Evolutionary conservation across 2,113 vertebrate genomes (phyloP).

Genomic region (Xiphophorus hellerii): DNA sequence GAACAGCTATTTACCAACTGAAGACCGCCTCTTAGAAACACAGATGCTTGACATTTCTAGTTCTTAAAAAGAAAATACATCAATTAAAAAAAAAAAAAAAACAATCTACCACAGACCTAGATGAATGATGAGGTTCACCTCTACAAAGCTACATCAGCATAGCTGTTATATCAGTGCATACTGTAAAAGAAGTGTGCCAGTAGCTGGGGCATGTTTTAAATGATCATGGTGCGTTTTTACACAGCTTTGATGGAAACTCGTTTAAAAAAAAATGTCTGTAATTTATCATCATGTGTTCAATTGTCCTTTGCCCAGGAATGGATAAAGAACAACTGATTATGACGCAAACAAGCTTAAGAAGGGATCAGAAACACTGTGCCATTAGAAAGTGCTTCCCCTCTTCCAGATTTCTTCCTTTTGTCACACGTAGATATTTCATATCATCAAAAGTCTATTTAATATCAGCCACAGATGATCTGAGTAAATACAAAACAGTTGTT

Average conservation of each 20-base stretch:
- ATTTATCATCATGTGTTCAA: not conserved
- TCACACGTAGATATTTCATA: too few species aligned
- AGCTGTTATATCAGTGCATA: too few species aligned
- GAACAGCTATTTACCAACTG: not conserved
- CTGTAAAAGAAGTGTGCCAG: not conserved
- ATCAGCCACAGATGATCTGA: too few species aligned
- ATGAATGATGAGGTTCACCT: not conserved
- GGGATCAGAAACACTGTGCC: not conserved
- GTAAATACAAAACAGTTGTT: too few species aligned
- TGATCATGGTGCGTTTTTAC: too few species aligned
- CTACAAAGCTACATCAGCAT: too few species aligned
- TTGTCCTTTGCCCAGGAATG: not conserved
- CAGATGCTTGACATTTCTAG: not conserved
- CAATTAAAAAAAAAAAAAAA: not conserved
- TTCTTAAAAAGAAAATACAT: not conserved
- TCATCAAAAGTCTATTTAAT: too few species aligned
- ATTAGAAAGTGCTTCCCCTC: not conserved
- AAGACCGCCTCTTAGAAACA: not conserved
- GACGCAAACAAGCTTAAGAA: not conserved
- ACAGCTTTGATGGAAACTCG: not conserved
- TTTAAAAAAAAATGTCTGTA: not conserved
- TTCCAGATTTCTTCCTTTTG: not conserved
- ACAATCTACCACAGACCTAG: not conserved
- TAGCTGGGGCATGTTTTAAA: not conserved
- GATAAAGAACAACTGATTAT: not conserved